Conservation (phyloP, 2,888 invertebrate genomes). For the Phyto melanocephala region DNA sequence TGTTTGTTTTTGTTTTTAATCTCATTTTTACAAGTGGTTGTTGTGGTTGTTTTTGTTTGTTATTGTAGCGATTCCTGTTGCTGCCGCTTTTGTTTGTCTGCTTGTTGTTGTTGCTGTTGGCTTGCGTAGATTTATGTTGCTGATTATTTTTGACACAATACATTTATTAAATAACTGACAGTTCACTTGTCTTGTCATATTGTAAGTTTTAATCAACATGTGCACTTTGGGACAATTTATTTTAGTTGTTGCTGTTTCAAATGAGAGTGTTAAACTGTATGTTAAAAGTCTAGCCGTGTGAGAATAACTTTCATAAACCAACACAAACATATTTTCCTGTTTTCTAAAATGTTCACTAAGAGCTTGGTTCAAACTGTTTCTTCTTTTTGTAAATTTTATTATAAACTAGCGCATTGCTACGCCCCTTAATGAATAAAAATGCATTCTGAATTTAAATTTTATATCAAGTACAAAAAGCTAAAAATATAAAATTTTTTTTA, state of each 20-base stretch:
- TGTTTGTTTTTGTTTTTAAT: conserved; percentile 5
- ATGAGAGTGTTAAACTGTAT: too few relatives aligned
- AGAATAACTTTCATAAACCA: too few relatives aligned
- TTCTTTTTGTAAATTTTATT: too few relatives aligned
- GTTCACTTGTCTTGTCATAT: conserved; percentile 64
- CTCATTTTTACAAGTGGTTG: conserved; percentile 49
- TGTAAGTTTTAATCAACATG: conserved; percentile 63
- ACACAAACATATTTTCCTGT: too few relatives aligned
- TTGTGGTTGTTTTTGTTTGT: conserved; percentile 5
- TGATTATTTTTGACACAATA: conserved; percentile 64
- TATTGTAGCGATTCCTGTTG: conserved; percentile 15
- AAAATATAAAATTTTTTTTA: too few relatives aligned
- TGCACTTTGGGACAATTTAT: conserved; percentile 55
- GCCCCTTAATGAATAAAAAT: too few relatives aligned
- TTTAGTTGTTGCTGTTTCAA: conserved; percentile 7
- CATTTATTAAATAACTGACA: conserved; percentile 65
- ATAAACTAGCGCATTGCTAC: too few relatives aligned
- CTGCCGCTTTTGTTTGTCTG: conserved; percentile 11
- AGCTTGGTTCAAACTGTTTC: too few relatives aligned
- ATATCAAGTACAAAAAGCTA: too few relatives aligned
- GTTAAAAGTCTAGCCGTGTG: too few relatives aligned
- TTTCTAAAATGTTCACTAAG: too few relatives aligned
- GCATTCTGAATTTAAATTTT: too few relatives aligned
- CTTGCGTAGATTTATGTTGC: conserved; percentile 64
- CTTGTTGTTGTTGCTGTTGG: conserved; percentile 45